Percentiles rank a stretch among this genome's conserved stretches.
These are phyloP conservation scores for Bombycilla garrulus DNA, from an alignment of 2,113 vertebrate genomes.

Conservation along the genomic window DNA sequence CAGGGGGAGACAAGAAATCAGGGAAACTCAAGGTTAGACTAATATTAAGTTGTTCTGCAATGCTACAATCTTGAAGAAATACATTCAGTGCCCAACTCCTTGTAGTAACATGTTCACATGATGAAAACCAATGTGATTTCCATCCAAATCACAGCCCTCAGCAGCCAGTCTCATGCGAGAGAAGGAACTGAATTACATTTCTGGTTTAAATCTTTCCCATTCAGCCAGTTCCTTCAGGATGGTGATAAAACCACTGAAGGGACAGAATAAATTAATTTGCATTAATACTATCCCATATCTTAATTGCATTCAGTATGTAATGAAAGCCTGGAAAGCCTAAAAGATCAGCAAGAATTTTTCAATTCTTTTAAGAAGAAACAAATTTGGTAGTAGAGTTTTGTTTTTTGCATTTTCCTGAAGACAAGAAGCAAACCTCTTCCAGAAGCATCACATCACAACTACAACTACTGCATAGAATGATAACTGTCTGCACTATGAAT, in stretches of 20 bases:
- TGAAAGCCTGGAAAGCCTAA: not conserved
- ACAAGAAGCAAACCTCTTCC: not conserved
- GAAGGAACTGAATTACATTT: not conserved
- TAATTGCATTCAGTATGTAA: not conserved
- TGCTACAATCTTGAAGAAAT: not conserved
- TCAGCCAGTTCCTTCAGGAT: not conserved
- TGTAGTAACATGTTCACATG: not conserved
- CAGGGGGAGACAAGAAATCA: not conserved
- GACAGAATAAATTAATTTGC: not conserved
- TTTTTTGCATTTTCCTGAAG: not conserved
- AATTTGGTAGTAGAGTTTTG: not conserved
- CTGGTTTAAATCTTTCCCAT: not conserved
- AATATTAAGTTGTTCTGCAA: not conserved
- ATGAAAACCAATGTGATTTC: not conserved
- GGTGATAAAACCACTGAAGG: not conserved
- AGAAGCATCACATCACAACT: conserved; percentile 35
- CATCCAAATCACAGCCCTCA: not conserved
- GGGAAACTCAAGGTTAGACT: not conserved
- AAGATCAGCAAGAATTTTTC: not conserved
- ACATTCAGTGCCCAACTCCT: not conserved
- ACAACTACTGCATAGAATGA: not conserved
- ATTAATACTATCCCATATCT: not conserved
- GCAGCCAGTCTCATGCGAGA: not conserved
- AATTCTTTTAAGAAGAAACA: not conserved
- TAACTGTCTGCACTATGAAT: conserved; percentile 40